These are phyloP conservation scores for Oryctes rhinoceros DNA, from an alignment of 1,140 invertebrate species.

Conservation along the genomic window DNA sequence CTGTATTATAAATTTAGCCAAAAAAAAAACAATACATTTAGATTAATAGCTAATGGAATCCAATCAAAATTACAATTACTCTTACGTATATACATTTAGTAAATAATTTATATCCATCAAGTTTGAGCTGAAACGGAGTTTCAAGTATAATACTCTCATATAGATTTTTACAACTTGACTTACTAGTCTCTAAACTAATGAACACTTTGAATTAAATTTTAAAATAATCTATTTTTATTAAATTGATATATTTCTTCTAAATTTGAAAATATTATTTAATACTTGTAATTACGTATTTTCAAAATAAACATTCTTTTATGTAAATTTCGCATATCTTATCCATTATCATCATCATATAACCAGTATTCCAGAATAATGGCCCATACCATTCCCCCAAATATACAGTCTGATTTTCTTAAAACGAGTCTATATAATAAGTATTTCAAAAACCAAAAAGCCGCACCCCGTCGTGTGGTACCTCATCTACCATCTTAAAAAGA, in stretches of 20 bases:
- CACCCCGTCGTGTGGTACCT: too few species aligned
- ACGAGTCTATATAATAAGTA: too few species aligned
- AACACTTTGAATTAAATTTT: constrained; percentile 16
- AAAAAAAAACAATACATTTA: not conserved
- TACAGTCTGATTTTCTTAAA: too few species aligned
- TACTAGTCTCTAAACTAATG: constrained; percentile 6
- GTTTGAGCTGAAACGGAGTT: not conserved
- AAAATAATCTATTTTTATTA: constrained; percentile 16
- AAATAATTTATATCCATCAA: constrained; percentile 12
- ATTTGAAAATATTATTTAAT: constrained; percentile 12
- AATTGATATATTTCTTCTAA: constrained; percentile 16
- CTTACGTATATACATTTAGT: not conserved
- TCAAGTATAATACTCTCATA: not conserved
- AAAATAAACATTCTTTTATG: constrained; percentile 10
- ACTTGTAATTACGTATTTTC: constrained; percentile 15
- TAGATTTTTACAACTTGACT: constrained; percentile 6
- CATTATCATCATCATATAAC: not conserved
- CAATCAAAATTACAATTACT: constrained; percentile 11
- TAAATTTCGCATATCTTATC: not conserved
- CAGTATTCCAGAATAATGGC: too few species aligned
- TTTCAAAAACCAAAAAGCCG: too few species aligned
- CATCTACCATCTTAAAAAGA: too few species aligned
- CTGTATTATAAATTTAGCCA: constrained; percentile 5
- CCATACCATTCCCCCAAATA: too few species aligned
- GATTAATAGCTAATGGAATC: not conserved